These are phyloP conservation scores for Aplochiton taeniatus DNA, from an alignment of 2,797 vertebrate genomes.

Conservation along the genomic window DNA sequence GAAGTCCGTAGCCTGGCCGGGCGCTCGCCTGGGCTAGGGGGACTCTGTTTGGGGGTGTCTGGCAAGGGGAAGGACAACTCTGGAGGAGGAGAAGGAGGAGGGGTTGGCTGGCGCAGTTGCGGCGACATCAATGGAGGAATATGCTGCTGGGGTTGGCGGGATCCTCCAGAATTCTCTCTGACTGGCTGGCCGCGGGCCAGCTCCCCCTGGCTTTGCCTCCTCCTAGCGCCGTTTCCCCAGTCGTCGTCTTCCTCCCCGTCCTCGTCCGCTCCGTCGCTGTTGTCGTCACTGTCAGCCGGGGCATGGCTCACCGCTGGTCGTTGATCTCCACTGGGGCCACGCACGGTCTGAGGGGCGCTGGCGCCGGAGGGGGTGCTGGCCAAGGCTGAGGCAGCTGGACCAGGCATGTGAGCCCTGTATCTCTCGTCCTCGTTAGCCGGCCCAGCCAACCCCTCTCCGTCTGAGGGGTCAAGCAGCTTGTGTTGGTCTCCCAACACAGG, in stretches of 20 bases:
- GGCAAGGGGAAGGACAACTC: conserved; percentile 78
- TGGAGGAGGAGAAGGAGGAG: conserved; percentile 78
- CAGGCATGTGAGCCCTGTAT: conserved; percentile 57
- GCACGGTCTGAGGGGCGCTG: conserved; percentile 52
- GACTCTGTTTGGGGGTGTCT: conserved; percentile 82
- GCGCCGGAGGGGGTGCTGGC: conserved; percentile 52
- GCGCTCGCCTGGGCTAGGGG: conserved; percentile 76
- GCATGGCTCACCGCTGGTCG: conserved; percentile 60
- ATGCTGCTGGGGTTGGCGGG: conserved; percentile 73
- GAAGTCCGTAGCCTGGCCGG: conserved; percentile 66
- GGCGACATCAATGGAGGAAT: conserved; percentile 75
- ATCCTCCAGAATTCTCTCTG: conserved; percentile 72
- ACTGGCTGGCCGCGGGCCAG: conserved; percentile 59
- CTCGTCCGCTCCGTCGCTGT: conserved; percentile 71
- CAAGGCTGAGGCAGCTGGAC: conserved; percentile 53
- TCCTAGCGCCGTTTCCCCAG: conserved; percentile 62
- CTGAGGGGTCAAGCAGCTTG: conserved; percentile 62
- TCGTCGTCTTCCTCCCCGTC: conserved; percentile 74
- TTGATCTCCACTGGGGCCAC: conserved; percentile 47
- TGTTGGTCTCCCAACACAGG: conserved; percentile 62
- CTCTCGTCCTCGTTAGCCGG: conserved; percentile 52
- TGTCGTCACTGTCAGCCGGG: conserved; percentile 70
- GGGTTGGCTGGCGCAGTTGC: conserved; percentile 74
- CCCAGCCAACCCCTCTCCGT: conserved; percentile 57
- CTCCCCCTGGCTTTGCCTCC: conserved; percentile 60